Evolutionary conservation across 2,113 vertebrate species (phyloP).

Genomic region (Pachyramphus minor): DNA sequence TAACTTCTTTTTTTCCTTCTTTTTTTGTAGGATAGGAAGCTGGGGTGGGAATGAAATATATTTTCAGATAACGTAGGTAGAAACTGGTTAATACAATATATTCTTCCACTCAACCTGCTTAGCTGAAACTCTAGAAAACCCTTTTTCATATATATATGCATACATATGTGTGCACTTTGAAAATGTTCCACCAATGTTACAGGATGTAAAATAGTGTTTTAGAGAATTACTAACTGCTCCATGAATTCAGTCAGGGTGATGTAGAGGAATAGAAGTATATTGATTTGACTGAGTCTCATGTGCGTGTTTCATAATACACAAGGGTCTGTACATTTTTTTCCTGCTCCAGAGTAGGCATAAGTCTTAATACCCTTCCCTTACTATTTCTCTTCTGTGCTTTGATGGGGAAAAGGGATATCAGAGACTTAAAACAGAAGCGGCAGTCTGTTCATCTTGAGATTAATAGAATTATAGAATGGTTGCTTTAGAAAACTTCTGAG

Average conservation of each 20-base stretch:
- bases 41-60: not conserved
- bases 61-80: not conserved
- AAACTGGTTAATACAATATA: not conserved
- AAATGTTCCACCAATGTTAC: not conserved
- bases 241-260: not conserved
- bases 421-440: not conserved
- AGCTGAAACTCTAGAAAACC: not conserved
- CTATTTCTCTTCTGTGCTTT: not conserved
- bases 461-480: not conserved
- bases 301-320: not conserved
- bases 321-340: not conserved
- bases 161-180: not conserved
- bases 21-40: not conserved
- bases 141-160: rapidly evolving
- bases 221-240: not conserved
- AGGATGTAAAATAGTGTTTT: not conserved
- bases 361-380: not conserved
- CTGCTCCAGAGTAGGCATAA: too few species aligned
- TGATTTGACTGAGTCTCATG: not conserved
- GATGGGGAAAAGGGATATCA: not conserved
- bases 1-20: not conserved
- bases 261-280: not conserved
- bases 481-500: not conserved
- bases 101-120: not conserved
- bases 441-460: not conserved